Evolutionary conservation across 2,888 invertebrate genomes (phyloP).

Genomic region (Plemyria rubiginata): DNA sequence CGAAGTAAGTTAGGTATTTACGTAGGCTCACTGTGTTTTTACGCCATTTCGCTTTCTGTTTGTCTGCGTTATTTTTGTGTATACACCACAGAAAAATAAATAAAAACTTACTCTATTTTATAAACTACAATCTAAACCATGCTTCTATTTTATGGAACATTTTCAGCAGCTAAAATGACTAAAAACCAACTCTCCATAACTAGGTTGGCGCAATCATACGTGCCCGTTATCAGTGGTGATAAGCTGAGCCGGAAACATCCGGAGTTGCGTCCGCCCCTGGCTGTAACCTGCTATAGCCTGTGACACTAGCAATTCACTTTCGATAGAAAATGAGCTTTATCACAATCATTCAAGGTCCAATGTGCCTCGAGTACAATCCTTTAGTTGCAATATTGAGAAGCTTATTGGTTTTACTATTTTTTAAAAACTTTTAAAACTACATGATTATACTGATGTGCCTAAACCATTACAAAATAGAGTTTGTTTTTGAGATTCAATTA

Average conservation of each 20-base stretch:
- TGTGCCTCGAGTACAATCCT: background rate
- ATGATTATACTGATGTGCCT: no score
- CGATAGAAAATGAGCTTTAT: constrained; percentile 21
- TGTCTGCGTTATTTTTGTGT: no score
- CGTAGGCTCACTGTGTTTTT: no score
- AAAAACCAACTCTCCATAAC: constrained; percentile 33
- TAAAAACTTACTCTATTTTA: no score
- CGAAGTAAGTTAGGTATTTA: no score
- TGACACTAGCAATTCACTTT: constrained; percentile 10
- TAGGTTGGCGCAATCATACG: constrained; percentile 42
- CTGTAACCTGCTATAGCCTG: constrained; percentile 20
- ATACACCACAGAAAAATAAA: no score
- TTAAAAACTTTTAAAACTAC: no score
- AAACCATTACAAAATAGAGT: no score
- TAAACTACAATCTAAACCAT: background rate
- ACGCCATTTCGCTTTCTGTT: no score
- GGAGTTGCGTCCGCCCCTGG: constrained; percentile 55
- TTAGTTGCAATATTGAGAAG: no score
- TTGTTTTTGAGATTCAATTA: no score
- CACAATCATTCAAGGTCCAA: constrained; percentile 1
- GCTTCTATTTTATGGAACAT: constrained; percentile 7
- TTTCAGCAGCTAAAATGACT: constrained; percentile 30
- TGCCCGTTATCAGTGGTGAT: constrained; percentile 73
- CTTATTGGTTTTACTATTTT: no score
- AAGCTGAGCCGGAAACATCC: constrained; percentile 70